These are phyloP conservation scores for Artibeus jamaicensis DNA, from an alignment of 2,797 vertebrate species.

Conservation along the genomic window DNA sequence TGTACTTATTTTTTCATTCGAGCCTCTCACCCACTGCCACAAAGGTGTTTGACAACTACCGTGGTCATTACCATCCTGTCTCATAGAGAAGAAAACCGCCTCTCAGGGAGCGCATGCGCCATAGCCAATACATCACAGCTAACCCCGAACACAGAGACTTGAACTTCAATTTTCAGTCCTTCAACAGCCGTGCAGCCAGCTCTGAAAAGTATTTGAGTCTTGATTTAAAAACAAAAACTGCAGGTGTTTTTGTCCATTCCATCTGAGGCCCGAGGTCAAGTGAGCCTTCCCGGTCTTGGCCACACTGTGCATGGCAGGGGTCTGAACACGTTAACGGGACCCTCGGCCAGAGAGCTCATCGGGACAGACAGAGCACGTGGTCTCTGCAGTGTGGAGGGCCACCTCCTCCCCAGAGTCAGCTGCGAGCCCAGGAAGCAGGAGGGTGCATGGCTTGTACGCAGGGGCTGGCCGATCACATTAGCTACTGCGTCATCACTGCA, in stretches of 20 bases:
- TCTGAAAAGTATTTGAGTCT: not conserved
- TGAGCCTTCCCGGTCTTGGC: not conserved
- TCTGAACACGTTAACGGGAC: fast-evolving
- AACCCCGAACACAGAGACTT: fast-evolving
- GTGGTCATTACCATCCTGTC: not conserved
- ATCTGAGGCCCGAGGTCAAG: not conserved
- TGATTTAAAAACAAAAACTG: not conserved
- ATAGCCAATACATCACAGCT: fast-evolving
- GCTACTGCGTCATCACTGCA: not conserved
- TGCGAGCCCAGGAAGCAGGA: not conserved
- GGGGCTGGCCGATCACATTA: not conserved
- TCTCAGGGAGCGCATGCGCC: fast-evolving
- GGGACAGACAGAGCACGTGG: not conserved
- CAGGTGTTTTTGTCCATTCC: not conserved
- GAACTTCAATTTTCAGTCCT: not conserved
- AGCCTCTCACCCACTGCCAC: not conserved
- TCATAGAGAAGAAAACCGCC: not conserved
- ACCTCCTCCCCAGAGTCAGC: too few species aligned
- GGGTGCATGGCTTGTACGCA: not conserved
- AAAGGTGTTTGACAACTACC: fast-evolving
- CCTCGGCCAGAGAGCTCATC: too few species aligned
- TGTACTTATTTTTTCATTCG: not conserved
- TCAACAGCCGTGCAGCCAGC: not conserved
- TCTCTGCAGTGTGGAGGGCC: not conserved
- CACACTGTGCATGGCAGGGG: fast-evolving